Conservation (phyloP, 2,797 vertebrate genomes). For the Varecia variegata region DNA sequence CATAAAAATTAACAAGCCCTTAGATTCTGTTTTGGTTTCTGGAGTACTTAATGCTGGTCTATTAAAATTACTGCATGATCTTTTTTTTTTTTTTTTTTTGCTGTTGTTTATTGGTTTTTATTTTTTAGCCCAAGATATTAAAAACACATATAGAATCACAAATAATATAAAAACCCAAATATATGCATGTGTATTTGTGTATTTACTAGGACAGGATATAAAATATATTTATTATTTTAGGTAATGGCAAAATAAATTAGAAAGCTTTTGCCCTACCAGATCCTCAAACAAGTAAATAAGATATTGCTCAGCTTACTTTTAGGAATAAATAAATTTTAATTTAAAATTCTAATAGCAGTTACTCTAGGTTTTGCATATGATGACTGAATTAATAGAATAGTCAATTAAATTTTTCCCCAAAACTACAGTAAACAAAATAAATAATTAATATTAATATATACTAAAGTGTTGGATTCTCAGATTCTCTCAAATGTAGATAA, state of each 20-base stretch:
- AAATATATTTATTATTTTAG: not conserved
- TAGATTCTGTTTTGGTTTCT: not conserved
- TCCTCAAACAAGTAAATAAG: not conserved
- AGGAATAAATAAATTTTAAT: not conserved
- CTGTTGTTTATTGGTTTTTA: not conserved
- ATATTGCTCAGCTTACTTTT: not conserved
- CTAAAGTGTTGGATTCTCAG: not conserved
- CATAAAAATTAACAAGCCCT: not conserved
- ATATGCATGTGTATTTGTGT: not conserved
- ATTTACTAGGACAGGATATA: not conserved
- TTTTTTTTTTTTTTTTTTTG: not conserved
- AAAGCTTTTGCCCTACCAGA: not conserved
- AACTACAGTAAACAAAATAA: not conserved
- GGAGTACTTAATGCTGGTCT: not conserved
- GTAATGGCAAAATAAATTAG: not conserved
- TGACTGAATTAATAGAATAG: not conserved
- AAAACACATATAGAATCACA: not conserved
- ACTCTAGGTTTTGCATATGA: not conserved
- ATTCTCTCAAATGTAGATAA: not conserved
- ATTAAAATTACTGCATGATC: not conserved
- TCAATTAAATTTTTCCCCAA: not conserved
- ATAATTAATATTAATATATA: not conserved
- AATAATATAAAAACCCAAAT: not conserved
- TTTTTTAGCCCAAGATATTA: not conserved
- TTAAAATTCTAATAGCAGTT: not conserved